Base-by-base conservation (phyloP, 2,888 invertebrate species). In the Lasioglossum pauxillum region DNA sequence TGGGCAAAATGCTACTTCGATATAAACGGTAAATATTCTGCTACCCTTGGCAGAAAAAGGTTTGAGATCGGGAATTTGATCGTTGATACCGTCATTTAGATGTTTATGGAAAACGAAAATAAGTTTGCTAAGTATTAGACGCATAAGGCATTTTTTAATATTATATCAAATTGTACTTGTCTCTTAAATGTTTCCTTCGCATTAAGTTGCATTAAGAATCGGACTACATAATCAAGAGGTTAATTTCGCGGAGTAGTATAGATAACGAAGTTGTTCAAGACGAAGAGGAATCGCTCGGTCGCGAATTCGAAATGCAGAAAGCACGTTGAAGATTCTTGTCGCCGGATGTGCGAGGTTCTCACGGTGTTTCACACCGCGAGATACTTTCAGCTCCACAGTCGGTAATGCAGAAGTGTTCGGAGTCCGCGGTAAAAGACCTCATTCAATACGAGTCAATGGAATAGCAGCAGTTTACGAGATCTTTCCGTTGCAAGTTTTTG, bases 391-490 rank as follows among this genome's bases (percentile, higher is more conserved):
- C 19, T 49, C 10, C 10, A 8, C 73, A 12, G n/a, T 27, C 16
- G 46, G 46, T 4, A 31, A 19, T 31, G 73, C 19, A 35, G 49
- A 49, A 73, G 16, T 35, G 31, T 46, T 46, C 46, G 4, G 31
- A 35, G 35, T 44, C 16, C 46, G 73, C 49, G 46, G 46, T n/a
- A 71, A 71, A 41, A 41, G 41, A 41, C 14, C 41, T n/a, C 14
- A 71, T 71, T 71, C 71, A 49, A 73, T 73, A 49, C 49, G 46
- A 53, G 49, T 74, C 74, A 74, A 74, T 74, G 35, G 74, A 53
- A 53, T 35, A 23, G 14, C 53, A n/a, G 49, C 49, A 53, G 74
- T 74, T 74, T 74, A 74, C 74, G 49, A 31, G 49, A 74, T 74
- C 74, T 53, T 74, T 74, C 49, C 35, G 74, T 53, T 53, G 35